Percentiles rank a stretch among this genome's conserved stretches.
These are phyloP conservation scores for Lamprotornis superbus DNA, from an alignment of 2,113 vertebrate species.

Conservation along the genomic window DNA sequence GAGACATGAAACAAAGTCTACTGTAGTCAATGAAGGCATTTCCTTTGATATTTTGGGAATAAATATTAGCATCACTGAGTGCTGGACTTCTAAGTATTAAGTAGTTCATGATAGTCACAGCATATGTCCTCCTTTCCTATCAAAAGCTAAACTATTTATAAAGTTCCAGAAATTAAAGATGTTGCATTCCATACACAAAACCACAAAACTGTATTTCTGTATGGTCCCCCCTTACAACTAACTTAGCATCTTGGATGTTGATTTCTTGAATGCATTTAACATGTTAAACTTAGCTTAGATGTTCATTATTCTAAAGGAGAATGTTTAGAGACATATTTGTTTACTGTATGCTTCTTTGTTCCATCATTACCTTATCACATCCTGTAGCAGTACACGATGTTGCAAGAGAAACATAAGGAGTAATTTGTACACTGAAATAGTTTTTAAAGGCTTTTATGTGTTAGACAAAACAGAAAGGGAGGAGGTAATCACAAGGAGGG, in stretches of 20 bases:
- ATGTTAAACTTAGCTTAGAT: background rate
- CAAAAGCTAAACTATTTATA: background rate
- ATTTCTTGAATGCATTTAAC: background rate
- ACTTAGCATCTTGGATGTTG: background rate
- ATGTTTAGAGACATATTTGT: background rate
- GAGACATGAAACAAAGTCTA: background rate
- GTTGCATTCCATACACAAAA: background rate
- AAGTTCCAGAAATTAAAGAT: background rate
- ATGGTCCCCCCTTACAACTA: background rate
- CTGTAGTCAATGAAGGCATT: background rate
- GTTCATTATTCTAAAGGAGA: background rate
- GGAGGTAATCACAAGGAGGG: background rate
- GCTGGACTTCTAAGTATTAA: background rate
- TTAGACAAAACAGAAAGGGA: background rate
- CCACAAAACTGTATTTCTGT: background rate
- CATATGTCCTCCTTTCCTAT: background rate
- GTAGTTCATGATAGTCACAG: background rate
- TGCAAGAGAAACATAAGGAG: background rate
- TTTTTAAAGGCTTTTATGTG: background rate
- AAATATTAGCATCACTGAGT: background rate
- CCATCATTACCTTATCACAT: background rate
- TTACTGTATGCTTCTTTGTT: background rate
- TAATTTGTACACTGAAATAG: background rate
- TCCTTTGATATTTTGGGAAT: background rate
- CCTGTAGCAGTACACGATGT: background rate